phyloP scores from a whole-genome alignment of 2,797 vertebrate species.

The Euthynnus affinis region DNA sequence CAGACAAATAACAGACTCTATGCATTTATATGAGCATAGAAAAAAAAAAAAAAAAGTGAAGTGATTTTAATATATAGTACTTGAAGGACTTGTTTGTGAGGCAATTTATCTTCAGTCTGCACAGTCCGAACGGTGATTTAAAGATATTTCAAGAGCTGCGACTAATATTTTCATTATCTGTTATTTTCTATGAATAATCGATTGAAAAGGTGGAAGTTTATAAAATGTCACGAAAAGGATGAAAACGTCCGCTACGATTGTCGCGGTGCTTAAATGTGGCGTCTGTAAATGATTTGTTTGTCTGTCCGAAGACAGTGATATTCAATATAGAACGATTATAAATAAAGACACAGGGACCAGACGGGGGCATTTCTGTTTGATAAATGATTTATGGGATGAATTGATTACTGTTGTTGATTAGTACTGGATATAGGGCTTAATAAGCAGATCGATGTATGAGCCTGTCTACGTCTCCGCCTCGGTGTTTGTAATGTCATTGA shows the following conservation, averaged over 20 bases:
- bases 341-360: not conserved
- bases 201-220: not conserved
- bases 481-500: slow-evolving; percentile 45
- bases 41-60: not conserved
- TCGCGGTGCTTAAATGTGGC: not conserved
- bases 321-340: too few relatives aligned
- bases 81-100: not conserved
- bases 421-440: not conserved
- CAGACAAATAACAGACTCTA: not conserved
- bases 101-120: not conserved
- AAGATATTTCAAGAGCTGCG: not conserved
- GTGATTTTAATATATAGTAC: not conserved
- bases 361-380: not conserved
- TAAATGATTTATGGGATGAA: not conserved
- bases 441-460: not conserved
- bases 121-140: not conserved
- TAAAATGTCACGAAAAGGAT: not conserved
- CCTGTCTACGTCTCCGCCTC: slow-evolving; percentile 20
- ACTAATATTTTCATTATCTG: too few relatives aligned
- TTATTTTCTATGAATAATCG: too few relatives aligned
- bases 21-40: not conserved
- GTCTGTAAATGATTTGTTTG: not conserved
- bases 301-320: too few relatives aligned
- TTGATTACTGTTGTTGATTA: not conserved
- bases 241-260: not conserved